Percentiles rank a stretch among this genome's conserved stretches.
phyloP scores from a whole-genome alignment of 2,797 vertebrate species.

The Caiman crocodilus region DNA sequence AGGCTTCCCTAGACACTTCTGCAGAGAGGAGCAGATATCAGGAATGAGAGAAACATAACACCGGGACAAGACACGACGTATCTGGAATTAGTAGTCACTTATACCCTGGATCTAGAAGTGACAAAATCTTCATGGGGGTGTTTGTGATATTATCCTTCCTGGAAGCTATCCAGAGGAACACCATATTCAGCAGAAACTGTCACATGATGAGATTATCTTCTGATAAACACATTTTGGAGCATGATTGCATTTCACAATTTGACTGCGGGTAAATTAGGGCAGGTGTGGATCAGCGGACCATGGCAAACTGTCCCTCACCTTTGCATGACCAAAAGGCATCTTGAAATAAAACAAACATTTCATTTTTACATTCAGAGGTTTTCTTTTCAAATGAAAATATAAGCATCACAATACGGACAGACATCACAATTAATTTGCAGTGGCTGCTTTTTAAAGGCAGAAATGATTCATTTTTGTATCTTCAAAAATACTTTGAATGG shows the following conservation, averaged over 20 bases:
- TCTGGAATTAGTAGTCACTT: slow-evolving; percentile 77
- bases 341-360: neutral
- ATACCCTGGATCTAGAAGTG: slow-evolving; percentile 71
- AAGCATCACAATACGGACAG: neutral
- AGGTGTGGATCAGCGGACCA: neutral
- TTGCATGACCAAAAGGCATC: neutral
- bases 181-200: slow-evolving; percentile 60
- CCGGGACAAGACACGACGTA: slow-evolving; percentile 62
- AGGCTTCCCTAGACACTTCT: slow-evolving; percentile 64
- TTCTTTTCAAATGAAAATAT: neutral
- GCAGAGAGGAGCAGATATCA: slow-evolving; percentile 34
- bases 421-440: neutral
- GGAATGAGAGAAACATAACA: slow-evolving; percentile 62
- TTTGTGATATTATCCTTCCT: slow-evolving; percentile 70
- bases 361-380: neutral
- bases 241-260: slow-evolving; percentile 47
- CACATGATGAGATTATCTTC: slow-evolving; percentile 68
- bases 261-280: slow-evolving; percentile 21
- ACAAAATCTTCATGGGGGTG: slow-evolving; percentile 73
- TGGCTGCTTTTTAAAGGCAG: neutral
- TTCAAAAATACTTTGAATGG: neutral
- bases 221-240: slow-evolving; percentile 45
- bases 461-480: neutral
- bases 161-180: slow-evolving; percentile 62
- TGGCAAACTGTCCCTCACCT: slow-evolving; percentile 1